Percentiles rank a stretch among this genome's conserved stretches.
Conservation (phyloP, 1,140 invertebrate species). For the Aphidius ervi region DNA sequence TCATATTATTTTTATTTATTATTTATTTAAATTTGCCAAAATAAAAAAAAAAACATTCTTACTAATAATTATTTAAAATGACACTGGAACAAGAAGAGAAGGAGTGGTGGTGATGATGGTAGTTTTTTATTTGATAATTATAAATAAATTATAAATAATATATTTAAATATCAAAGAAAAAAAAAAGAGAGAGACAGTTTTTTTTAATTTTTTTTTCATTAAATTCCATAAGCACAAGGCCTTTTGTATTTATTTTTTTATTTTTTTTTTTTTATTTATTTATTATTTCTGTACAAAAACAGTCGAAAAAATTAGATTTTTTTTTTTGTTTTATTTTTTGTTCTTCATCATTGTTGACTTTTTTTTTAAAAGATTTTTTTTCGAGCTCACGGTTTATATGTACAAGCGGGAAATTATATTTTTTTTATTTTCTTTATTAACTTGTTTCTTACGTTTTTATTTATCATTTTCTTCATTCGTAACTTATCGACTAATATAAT, state of each 20-base stretch:
- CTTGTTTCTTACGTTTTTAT: constrained; percentile 31
- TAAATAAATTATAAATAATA: no score
- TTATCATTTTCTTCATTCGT: constrained; percentile 30
- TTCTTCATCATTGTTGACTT: constrained; percentile 18
- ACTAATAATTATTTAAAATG: no score
- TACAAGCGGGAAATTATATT: constrained; percentile 52
- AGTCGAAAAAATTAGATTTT: constrained; percentile 54
- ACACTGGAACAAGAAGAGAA: no score
- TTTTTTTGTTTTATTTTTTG: constrained; percentile 34
- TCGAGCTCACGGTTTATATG: constrained; percentile 51
- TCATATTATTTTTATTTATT: no score
- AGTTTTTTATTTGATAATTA: no score
- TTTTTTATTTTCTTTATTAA: constrained; percentile 26
- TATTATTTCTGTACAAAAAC: constrained; percentile 53
- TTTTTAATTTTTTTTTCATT: constrained; percentile 41
- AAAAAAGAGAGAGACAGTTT: constrained; percentile 17
- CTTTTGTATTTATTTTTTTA: constrained; percentile 45
- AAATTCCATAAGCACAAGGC: constrained; percentile 55
- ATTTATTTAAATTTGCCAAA: no score
- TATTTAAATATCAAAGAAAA: neutral
- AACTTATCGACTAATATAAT: constrained; percentile 52
- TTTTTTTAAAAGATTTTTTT: constrained; percentile 44
- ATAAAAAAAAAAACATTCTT: no score
- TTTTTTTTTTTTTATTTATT: constrained; percentile 13
- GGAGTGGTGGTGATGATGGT: no score